phyloP scores from a whole-genome alignment of 2,113 vertebrate genomes.

The Corydoras maculifer region DNA sequence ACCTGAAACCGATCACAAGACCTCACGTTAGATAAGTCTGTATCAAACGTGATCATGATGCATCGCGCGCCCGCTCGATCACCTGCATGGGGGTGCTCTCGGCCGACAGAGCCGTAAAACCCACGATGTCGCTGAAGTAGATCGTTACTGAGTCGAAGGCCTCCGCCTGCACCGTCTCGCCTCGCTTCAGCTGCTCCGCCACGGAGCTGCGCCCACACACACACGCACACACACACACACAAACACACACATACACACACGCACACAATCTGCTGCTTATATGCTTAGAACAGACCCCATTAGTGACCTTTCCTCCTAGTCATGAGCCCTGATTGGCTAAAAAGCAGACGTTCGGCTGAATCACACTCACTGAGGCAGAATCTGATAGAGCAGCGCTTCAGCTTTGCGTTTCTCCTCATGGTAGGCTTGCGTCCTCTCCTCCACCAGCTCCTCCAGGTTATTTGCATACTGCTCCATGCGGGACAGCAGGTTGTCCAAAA shows the following conservation, averaged over 20 bases:
- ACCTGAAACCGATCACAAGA: slow-evolving; percentile 58
- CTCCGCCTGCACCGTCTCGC: slow-evolving; percentile 82
- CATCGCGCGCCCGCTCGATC: neutral
- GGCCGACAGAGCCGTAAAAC: slow-evolving; percentile 82
- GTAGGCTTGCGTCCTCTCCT: slow-evolving; percentile 79
- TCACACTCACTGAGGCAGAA: slow-evolving; percentile 74
- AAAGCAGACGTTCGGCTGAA: neutral
- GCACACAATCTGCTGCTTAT: slow-evolving; percentile 3
- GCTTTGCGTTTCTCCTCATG: slow-evolving; percentile 81
- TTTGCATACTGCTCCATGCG: slow-evolving; percentile 84
- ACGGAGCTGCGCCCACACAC: slow-evolving; percentile 68
- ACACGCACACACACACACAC: slow-evolving; percentile 14
- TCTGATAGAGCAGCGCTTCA: slow-evolving; percentile 78
- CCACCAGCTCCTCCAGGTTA: slow-evolving; percentile 80
- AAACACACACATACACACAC: neutral
- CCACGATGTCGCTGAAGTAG: slow-evolving; percentile 91
- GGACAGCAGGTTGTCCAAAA: slow-evolving; percentile 74
- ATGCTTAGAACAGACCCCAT: neutral
- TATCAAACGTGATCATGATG: no score
- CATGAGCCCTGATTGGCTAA: neutral
- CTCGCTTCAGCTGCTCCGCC: slow-evolving; percentile 83
- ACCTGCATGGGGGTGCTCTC: slow-evolving; percentile 87
- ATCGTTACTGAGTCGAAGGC: slow-evolving; percentile 90
- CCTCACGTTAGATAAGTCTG: no score
- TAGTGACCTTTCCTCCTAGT: neutral